phyloP scores from a whole-genome alignment of 2,113 vertebrate genomes.

The Nothocercus julius region DNA sequence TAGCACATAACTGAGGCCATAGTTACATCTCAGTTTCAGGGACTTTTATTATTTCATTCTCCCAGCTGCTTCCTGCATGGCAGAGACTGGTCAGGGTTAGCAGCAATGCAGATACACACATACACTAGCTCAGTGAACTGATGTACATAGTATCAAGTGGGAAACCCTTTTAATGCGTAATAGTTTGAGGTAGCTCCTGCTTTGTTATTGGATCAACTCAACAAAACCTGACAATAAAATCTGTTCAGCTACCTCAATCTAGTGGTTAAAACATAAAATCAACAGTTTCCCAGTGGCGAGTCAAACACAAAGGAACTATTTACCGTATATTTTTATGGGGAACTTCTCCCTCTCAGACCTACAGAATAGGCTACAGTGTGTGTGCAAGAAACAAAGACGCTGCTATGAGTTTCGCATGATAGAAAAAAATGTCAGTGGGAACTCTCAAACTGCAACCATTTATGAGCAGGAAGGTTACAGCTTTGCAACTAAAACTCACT shows the following conservation, averaged over 20 bases:
- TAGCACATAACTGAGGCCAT: neutral
- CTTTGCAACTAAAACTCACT: neutral
- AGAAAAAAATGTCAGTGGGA: neutral
- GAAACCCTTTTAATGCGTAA: neutral
- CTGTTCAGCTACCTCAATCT: neutral
- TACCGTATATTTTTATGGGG: neutral
- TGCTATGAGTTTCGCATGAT: neutral
- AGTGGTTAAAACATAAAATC: neutral
- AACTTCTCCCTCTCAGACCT: neutral
- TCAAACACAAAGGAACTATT: neutral
- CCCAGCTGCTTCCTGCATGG: neutral
- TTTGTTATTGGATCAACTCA: neutral
- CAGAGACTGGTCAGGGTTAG: neutral
- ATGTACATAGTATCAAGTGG: neutral
- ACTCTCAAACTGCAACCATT: slow-evolving; percentile 29
- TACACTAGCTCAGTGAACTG: neutral
- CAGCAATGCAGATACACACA: neutral
- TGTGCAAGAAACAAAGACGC: neutral
- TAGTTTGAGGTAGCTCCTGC: neutral
- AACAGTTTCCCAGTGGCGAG: neutral
- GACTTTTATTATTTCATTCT: neutral
- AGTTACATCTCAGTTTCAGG: neutral
- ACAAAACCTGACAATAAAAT: neutral
- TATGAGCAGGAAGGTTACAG: neutral
- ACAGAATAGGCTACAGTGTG: neutral